Base-by-base conservation (phyloP, 2,113 vertebrate species). In the Alces alces region DNA sequence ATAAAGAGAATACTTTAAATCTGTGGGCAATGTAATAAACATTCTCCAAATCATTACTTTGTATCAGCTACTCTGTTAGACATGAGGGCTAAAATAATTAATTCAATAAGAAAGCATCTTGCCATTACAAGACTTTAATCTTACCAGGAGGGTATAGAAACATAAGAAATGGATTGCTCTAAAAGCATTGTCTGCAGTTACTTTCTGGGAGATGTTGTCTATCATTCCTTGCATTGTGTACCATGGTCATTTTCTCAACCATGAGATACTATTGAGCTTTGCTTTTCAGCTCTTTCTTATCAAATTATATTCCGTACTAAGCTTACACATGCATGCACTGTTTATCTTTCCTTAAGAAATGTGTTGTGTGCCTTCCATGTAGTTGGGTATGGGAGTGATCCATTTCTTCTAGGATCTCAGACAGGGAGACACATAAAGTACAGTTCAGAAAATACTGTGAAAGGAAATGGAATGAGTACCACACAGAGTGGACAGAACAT, bases 1-100 rank as follows among this genome's bases (percentile, higher is more conserved):
- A 50, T 73, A 91, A 83, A 57, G 57, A 55, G 57, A 50, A 16
- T n/a, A 39, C 15, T 82, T 92, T 16, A 86, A 82, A 93, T 70
- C n/a, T 50, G 11, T 50, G n/a, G 17, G 60, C 14, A 52, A 16
- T 82, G 61, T 43, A 27, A 64, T 50, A 89, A 90, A 89, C 7
- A 23, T 47, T 25, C 2, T 60, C 15, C 15, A 86, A 92, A 30
- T 33, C 39, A 58, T 76, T 80, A 45, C 13, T 61, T 78, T 96
- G 6, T 50, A 8, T 30, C 3, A 84, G 36, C 16, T 57, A 28
- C 13, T 9, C 14, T 58, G 2, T 36, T 86, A 36, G 36, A 14
- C 6, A 78, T 21, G 2, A 30, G 30, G 16, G 16, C 27, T 58
- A 73, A 70, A 95, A 60, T 14, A 52, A 11, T 70, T 50, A 58